phyloP scores from a whole-genome alignment of 2,797 vertebrate species.

The Prionace glauca region DNA sequence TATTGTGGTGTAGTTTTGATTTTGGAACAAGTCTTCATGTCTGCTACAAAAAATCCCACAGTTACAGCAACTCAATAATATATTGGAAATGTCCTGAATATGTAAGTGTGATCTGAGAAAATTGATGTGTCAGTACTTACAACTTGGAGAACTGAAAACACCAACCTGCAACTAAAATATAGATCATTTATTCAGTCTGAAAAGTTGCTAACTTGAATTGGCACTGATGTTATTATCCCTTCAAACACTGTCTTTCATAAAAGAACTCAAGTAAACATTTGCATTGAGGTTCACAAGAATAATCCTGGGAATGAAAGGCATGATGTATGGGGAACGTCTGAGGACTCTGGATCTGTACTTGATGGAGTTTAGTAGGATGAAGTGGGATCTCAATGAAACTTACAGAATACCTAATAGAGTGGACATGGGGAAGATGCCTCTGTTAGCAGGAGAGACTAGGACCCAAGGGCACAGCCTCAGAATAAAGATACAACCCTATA shows the following conservation, averaged over 20 bases:
- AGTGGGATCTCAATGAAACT: too few species aligned
- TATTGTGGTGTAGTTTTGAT: neutral
- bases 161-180: neutral
- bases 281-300: neutral
- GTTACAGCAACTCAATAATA: neutral
- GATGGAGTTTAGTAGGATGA: too few species aligned
- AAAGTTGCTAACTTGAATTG: neutral
- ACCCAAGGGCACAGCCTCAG: too few species aligned
- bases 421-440: too few species aligned
- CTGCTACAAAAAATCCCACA: neutral
- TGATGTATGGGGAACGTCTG: too few species aligned
- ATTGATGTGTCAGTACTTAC: neutral
- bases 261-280: neutral
- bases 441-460: too few species aligned
- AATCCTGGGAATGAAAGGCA: too few species aligned
- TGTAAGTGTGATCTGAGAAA: neutral
- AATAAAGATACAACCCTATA: too few species aligned
- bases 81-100: neutral
- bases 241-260: neutral
- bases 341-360: too few species aligned
- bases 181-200: neutral
- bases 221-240: neutral
- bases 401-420: too few species aligned
- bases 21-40: neutral
- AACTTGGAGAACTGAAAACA: neutral